Evolutionary conservation across 2,113 vertebrate species (phyloP).

Genomic region (Clarias batrachus): DNA sequence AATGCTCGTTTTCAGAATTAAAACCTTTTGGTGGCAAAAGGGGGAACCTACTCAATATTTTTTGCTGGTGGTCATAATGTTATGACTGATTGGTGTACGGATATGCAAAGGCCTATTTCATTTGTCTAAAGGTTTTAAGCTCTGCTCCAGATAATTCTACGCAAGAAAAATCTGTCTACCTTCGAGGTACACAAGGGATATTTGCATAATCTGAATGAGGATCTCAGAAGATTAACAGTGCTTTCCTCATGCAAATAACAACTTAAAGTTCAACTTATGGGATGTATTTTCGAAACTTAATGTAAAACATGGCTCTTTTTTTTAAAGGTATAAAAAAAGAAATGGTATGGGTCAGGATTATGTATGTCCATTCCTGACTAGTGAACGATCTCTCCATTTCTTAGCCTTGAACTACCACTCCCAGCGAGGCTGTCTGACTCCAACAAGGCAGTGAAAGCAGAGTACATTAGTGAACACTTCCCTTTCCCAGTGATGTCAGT

Average conservation of each 20-base stretch:
- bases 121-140: background rate
- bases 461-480: conserved; percentile 63
- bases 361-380: background rate
- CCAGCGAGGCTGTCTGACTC: conserved; percentile 13
- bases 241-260: background rate
- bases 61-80: no score
- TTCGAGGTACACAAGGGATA: background rate
- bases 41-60: no score
- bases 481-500: conserved; percentile 59
- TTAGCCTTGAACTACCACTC: background rate
- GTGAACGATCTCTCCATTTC: background rate
- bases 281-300: background rate
- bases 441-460: conserved; percentile 23
- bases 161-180: background rate
- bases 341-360: background rate
- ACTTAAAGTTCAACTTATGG: background rate
- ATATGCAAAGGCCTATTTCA: no score
- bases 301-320: background rate
- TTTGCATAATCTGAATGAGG: background rate
- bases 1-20: no score
- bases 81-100: no score
- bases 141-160: background rate
- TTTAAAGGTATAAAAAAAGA: background rate
- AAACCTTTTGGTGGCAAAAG: no score
- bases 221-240: background rate